Base-by-base conservation (phyloP, 2,888 invertebrate species). In the Tachystola acroxantha region DNA sequence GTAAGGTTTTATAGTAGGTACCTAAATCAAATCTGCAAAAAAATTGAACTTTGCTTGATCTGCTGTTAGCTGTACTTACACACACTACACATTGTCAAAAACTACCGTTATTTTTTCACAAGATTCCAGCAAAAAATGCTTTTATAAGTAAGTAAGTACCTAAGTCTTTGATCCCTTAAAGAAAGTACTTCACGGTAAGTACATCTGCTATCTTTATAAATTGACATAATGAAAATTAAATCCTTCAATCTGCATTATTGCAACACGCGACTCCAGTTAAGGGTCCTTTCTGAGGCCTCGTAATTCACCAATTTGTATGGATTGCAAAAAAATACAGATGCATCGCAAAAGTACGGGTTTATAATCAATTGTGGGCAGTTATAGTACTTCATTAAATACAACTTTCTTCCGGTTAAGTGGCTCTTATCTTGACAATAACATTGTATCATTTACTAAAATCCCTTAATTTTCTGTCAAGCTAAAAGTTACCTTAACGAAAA, bases 381-480 rank as follows among this genome's bases (percentile, higher is more conserved):
- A 33, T 12, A 10, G 24, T 14, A 25, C 32, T 34, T 52, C 55
- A 52, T 50, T 53, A 52, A 50, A 45, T 39, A 42, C 33, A 24
- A 46, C 50, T 47, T 46, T 50, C 46, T 44, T 50, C 49, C 46
- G 39, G 42, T 57, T 49, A 63, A 62, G 57, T 37, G 56, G 57
- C 60, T 52, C 63, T 65, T 61, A 49, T 56, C 57, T 57, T 50
- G 45, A 65, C 64, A 66, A 58, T 64, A 59, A 59, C 61, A 64
- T 64, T 69, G 60, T 65, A 56, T 53, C 55, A 47, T 54, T 58
- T 50, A 59, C 59, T 52, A 52, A 47, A 52, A 50, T 52, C 40
- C 41, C 24, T n/a, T 24, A 6, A 2, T n/a, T n/a, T 24, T n/a
- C 24, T n/a, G 24, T 24, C 24, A 24, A 24, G n/a, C 2, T 1